These are phyloP conservation scores for Clarias pachynema DNA, from an alignment of 2,797 vertebrate species.

Conservation along the genomic window DNA sequence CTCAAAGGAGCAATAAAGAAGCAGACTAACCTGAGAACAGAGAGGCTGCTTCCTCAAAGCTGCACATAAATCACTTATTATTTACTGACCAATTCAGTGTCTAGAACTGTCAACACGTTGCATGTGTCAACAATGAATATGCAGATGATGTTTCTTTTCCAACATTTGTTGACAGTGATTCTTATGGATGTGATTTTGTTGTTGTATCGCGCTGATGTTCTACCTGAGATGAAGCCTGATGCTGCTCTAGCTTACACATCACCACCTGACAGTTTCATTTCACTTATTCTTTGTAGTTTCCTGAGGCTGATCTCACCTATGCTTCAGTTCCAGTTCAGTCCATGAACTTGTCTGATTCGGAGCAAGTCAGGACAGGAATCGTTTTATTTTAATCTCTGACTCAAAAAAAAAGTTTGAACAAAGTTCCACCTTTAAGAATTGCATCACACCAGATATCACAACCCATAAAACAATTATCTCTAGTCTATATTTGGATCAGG, in stretches of 20 bases:
- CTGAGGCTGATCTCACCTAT: neutral
- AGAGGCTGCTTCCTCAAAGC: neutral
- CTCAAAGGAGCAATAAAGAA: conserved; percentile 18
- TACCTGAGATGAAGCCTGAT: conserved; percentile 24
- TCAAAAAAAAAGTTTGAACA: neutral
- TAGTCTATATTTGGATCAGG: conserved; percentile 16
- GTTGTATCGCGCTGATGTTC: neutral
- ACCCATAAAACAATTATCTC: neutral
- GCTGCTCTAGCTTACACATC: conserved; percentile 21
- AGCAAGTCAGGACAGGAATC: conserved; percentile 27
- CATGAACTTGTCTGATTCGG: neutral
- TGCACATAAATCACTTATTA: neutral
- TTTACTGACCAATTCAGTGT: neutral
- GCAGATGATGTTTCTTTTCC: neutral
- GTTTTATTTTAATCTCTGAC: neutral
- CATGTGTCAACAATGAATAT: neutral
- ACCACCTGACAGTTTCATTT: conserved; percentile 39
- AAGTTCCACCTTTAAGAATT: neutral
- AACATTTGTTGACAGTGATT: neutral
- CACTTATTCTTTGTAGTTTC: conserved; percentile 12
- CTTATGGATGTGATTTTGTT: neutral
- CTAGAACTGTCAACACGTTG: neutral
- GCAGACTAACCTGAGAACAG: neutral
- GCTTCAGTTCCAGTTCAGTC: neutral
- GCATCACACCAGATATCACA: neutral